Evolutionary conservation across 2,113 vertebrate genomes (phyloP).

Genomic region (Pelodiscus sinensis): DNA sequence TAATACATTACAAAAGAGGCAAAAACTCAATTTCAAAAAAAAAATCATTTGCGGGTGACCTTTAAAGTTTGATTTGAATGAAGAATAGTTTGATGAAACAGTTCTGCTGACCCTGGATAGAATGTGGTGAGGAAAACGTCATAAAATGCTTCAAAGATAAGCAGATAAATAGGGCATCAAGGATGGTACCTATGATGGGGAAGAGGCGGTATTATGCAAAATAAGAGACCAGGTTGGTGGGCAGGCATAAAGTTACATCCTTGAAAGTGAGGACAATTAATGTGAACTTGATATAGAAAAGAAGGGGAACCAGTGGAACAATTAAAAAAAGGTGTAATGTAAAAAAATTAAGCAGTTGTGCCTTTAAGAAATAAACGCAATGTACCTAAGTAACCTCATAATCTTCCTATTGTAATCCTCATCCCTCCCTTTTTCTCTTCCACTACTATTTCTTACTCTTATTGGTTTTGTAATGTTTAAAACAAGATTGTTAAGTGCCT

Average conservation of each 20-base stretch:
- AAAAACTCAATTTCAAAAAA: conserved; percentile 52
- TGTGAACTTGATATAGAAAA: conserved; percentile 28
- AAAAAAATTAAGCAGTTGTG: conserved; percentile 13
- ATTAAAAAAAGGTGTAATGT: neutral
- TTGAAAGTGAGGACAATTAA: conserved; percentile 15
- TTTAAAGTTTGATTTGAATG: conserved; percentile 10
- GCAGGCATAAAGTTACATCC: neutral
- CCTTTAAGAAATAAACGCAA: conserved; percentile 7
- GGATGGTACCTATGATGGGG: neutral
- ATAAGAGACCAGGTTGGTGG: neutral
- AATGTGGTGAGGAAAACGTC: neutral
- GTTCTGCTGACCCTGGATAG: neutral
- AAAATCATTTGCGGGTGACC: conserved; percentile 12
- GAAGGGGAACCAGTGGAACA: conserved; percentile 26
- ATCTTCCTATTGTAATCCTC: conserved; percentile 39
- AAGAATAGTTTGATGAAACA: neutral
- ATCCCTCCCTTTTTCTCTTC: conserved; percentile 16
- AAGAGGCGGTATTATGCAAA: neutral
- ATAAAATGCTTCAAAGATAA: neutral
- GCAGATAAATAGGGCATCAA: rapidly evolving
- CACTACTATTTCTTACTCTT: conserved; percentile 46
- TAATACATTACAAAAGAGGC: conserved; percentile 23
- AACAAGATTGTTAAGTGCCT: conserved; percentile 32
- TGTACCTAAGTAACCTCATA: conserved; percentile 1
- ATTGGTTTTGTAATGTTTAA: conserved; percentile 48